Evolutionary conservation across 2,797 vertebrate species (phyloP).

Genomic region (Passerculus sandwichensis): DNA sequence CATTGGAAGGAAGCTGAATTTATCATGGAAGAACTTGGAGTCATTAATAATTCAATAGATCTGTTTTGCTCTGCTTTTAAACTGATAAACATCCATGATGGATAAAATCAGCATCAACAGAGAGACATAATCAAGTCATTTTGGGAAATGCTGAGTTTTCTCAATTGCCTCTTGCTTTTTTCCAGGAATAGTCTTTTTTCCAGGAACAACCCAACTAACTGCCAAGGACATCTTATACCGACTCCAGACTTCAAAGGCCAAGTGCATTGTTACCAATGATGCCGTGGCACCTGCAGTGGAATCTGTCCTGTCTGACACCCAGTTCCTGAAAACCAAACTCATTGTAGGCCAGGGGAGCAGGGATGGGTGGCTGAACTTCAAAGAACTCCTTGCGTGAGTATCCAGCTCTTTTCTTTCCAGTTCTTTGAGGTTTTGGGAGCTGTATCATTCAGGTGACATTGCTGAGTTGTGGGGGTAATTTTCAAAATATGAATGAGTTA

Average conservation of each 20-base stretch:
- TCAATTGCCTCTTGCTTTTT: neutral
- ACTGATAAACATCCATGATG: neutral
- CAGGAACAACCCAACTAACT: constrained; percentile 81
- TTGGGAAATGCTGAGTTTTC: neutral
- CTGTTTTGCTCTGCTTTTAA: neutral
- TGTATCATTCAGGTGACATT: neutral
- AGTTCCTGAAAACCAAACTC: constrained; percentile 77
- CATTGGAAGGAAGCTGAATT: neutral
- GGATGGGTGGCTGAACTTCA: constrained; percentile 80
- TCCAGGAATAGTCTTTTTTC: constrained; percentile 79
- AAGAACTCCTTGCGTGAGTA: constrained; percentile 68
- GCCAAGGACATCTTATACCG: constrained; percentile 82
- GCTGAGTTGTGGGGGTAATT: neutral
- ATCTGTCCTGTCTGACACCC: constrained; percentile 66
- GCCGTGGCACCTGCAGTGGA: constrained; percentile 75
- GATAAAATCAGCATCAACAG: neutral
- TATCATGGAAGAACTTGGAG: neutral
- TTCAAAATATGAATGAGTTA: neutral
- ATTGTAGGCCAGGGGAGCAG: constrained; percentile 73
- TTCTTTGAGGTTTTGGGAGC: neutral
- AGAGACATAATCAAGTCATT: neutral
- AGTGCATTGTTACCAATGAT: constrained; percentile 78
- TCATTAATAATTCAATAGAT: neutral
- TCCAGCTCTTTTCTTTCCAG: neutral
- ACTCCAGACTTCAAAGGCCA: constrained; percentile 78